Conservation (phyloP, 2,888 invertebrate genomes). For the Seira sanloemensis region DNA sequence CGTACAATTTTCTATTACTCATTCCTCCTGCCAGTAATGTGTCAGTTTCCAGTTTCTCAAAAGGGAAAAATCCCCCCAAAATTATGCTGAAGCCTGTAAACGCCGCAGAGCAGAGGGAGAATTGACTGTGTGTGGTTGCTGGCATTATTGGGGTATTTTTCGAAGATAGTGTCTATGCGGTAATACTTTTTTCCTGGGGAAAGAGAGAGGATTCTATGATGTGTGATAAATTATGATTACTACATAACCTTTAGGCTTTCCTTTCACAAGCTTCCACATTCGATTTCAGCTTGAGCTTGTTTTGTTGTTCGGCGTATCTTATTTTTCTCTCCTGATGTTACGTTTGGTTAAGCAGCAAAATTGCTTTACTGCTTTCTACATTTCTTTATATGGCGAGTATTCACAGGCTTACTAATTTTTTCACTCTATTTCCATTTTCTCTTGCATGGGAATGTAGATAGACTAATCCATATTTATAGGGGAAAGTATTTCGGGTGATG, state of each 20-base stretch:
- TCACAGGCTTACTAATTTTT: not conserved
- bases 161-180: not conserved
- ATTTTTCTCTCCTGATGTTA: conserved; percentile 21
- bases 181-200: conserved; percentile 6
- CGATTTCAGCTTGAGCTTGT: not conserved
- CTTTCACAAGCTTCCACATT: not conserved
- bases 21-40: not conserved
- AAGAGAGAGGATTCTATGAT: not conserved
- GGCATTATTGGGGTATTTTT: not conserved
- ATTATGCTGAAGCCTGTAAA: not conserved
- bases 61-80: not conserved
- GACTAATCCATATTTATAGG: too few relatives aligned
- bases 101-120: not conserved
- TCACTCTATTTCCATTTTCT: not conserved
- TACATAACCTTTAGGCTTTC: not conserved
- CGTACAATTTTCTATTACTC: not conserved
- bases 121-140: not conserved
- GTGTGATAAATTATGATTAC: not conserved
- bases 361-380: conserved; percentile 20
- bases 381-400: not conserved
- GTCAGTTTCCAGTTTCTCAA: not conserved
- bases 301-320: not conserved
- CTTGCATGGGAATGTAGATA: too few relatives aligned
- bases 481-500: too few relatives aligned
- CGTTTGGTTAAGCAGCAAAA: conserved; percentile 47